Base-by-base conservation (phyloP, 2,113 vertebrate species). In the Chamaea fasciata region DNA sequence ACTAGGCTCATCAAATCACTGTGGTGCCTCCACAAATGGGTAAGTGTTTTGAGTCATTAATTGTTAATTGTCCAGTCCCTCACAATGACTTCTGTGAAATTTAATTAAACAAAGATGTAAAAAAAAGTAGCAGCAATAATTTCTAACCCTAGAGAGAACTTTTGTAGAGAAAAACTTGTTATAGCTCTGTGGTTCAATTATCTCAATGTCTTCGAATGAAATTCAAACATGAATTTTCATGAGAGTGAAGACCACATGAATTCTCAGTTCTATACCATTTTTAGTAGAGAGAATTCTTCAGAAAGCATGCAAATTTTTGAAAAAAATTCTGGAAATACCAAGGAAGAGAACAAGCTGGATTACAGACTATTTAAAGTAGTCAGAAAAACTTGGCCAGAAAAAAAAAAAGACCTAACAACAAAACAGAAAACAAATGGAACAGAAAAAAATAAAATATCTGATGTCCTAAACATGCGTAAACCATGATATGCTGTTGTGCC, bases 101-200 rank as follows among this genome's bases (percentile, higher is more conserved):
- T 63, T 76, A 87, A 85, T 87, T 95, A 62, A 92, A 82, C 8
- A 64, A 89, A 79, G 31, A 60, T 47, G 2, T 39, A 42, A 62
- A 69, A 62, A 69, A 87, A 82, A 76, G 46, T 62, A 76, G 8
- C 41, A 80, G 23, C 49, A 91, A 82, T 59, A 4, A 80, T 69
- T 94, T 87, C 27, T 82, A 82, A n/a, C 64, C 74, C 62, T 77
- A 46, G n/a, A 60, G 65, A 92, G 23, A 90, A 44, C 46, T 63
- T 35, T 7, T 62, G 42, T 64, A 89, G 42, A 73, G 59, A 87
- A 88, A 92, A 92, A 62, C 28, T 65, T 92, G n/a, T 24, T 56
- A 23, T 44, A 67, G 55, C 81, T 95, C 89, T 85, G 71, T 91
- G 81, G 83, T 73, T 50, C 59, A 90, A 88, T 90, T 91, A 90